Evolutionary conservation across 2,113 vertebrate species (phyloP).

Genomic region (Aphyosemion australe): DNA sequence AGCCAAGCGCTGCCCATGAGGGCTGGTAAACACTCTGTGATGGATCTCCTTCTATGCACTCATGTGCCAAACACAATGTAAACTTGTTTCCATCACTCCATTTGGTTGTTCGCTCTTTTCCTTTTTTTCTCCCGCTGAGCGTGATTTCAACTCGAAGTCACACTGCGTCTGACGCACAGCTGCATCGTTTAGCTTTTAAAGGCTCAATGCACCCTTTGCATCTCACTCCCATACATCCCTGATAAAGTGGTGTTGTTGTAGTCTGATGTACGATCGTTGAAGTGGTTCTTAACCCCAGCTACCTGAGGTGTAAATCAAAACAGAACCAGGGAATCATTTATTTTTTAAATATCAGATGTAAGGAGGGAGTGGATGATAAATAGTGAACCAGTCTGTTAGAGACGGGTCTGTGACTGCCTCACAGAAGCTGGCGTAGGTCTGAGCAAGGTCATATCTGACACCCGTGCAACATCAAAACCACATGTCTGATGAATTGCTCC

Average conservation of each 20-base stretch:
- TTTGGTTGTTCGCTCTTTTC: conserved; percentile 15
- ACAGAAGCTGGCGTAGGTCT: conserved; percentile 40
- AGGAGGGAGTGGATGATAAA: background rate
- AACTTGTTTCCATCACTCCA: conserved; percentile 59
- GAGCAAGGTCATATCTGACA: conserved; percentile 48
- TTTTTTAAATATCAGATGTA: conserved; percentile 2
- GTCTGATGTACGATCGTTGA: background rate
- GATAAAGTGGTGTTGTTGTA: background rate
- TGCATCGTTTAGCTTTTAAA: background rate
- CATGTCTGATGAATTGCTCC: conserved; percentile 69
- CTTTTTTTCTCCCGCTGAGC: conserved; percentile 1
- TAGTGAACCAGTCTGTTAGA: conserved; percentile 23
- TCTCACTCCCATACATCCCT: background rate
- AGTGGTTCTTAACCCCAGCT: conserved; percentile 5
- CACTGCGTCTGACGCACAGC: background rate
- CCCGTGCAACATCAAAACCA: conserved; percentile 60
- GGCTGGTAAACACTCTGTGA: conserved; percentile 61
- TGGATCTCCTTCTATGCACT: conserved; percentile 59
- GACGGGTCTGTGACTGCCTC: conserved; percentile 35
- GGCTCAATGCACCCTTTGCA: background rate
- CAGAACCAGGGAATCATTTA: background rate
- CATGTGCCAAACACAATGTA: conserved; percentile 64
- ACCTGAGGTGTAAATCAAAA: conserved; percentile 9
- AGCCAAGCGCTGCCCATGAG: conserved; percentile 56
- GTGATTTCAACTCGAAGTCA: conserved; percentile 10